Percentiles rank a stretch among this genome's conserved stretches.
Conservation (phyloP, 2,113 vertebrate species). For the Macquaria australasica region DNA sequence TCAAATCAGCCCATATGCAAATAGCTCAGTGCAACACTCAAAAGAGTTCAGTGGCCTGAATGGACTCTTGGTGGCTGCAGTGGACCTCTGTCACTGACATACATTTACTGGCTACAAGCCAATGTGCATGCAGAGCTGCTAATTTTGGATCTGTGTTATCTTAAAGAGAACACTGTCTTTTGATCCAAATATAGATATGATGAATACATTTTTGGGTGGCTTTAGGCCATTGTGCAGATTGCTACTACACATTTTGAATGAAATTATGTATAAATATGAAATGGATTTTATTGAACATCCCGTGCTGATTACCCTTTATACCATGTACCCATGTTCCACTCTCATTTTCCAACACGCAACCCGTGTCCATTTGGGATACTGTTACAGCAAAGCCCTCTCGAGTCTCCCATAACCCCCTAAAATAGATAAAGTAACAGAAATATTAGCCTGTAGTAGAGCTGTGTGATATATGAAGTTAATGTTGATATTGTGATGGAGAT, state of each 20-base stretch:
- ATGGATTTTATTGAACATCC: constrained; percentile 28
- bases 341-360: constrained; percentile 8
- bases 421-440: background rate
- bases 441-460: background rate
- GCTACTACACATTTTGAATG: background rate
- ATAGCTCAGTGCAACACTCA: constrained; percentile 9
- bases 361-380: background rate
- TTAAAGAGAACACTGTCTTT: background rate
- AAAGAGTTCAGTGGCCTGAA: constrained; percentile 10
- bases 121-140: constrained; percentile 15
- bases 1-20: constrained; percentile 34
- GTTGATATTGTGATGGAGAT: background rate
- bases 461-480: too few species aligned
- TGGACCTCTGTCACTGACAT: constrained; percentile 42
- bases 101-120: constrained; percentile 36
- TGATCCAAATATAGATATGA: background rate
- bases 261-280: background rate
- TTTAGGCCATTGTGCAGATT: background rate
- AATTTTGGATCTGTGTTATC: constrained; percentile 18
- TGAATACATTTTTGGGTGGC: background rate
- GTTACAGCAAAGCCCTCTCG: background rate
- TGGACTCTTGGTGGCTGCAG: constrained; percentile 15
- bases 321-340: background rate
- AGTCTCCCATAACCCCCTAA: background rate
- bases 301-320: background rate